Evolutionary conservation across 2,113 vertebrate species (phyloP).

Genomic region (Malaclemys terrapin): DNA sequence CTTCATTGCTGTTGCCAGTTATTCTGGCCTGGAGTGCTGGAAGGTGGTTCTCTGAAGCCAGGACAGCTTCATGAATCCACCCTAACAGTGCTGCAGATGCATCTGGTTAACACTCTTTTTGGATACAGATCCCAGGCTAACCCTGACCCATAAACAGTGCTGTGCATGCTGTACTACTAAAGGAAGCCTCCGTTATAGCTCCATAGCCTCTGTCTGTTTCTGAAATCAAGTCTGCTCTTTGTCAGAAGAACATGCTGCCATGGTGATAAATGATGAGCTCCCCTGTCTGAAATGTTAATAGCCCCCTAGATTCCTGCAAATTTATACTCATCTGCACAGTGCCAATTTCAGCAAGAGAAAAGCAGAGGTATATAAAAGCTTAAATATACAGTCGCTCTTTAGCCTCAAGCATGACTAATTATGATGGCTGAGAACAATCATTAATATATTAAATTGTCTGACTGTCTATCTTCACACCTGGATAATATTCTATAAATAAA

Average conservation of each 20-base stretch:
- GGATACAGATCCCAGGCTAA: background rate
- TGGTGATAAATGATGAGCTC: background rate
- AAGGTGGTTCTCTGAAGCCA: background rate
- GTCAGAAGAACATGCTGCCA: constrained; percentile 26
- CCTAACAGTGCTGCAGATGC: background rate
- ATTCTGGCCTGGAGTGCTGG: background rate
- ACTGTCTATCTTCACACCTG: background rate
- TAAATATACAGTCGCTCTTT: background rate
- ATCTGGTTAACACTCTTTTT: background rate
- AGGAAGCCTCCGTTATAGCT: background rate
- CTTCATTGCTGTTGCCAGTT: background rate
- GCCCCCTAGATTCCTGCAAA: background rate
- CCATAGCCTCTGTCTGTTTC: background rate
- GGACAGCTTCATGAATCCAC: background rate
- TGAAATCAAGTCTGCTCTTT: background rate
- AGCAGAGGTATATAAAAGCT: background rate
- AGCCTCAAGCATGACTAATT: constrained; percentile 24
- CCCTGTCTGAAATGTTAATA: constrained; percentile 31
- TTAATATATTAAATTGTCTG: background rate
- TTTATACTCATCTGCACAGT: background rate
- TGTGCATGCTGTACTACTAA: background rate
- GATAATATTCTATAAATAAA: background rate
- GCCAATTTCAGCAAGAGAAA: constrained; percentile 32
- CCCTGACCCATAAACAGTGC: background rate
- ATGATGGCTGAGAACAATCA: background rate